Evolutionary conservation across 2,113 vertebrate genomes (phyloP), one percentile per base, ranked within the genome.

Genomic region (Tragelaphus buxtoni): DNA sequence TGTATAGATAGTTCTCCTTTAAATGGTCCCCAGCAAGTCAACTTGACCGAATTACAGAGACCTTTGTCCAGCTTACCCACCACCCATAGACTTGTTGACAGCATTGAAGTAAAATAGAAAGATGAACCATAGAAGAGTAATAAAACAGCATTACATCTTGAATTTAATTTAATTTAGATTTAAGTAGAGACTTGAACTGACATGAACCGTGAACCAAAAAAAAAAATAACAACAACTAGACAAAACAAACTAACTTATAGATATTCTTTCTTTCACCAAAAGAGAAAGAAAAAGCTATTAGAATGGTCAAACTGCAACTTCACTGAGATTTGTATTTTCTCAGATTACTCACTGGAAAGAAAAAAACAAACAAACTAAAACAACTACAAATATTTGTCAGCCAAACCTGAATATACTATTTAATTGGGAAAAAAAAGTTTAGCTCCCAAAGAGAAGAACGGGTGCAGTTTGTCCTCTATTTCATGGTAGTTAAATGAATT

Each of bases 101-200:
- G 56, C 69, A 55, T 74, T 96, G 76, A 97, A 74, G 47, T 88
- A 47, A 97, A 93, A 80, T 60, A 86, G 60, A 96, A 92, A 90
- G 94, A 72, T 87, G 72, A 87, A 53, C 45, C n/a, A 56, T 88
- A 13, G 72, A 93, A 85, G 51, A 96, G 32, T 35, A 97, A 69
- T 85, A 90, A 93, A 92, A 72, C 8, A 77, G 24, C n/a, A 58
- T 76, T 74, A 51, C 9, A 83, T 92, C 28, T 92, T 69, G 53
- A 83, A 93, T 95, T 92, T 81, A 94, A 91, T 76, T 96, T 92
- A 95, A 95, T 95, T 95, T 96, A 93, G 51, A 88, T 91, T 82
- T 97, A 87, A 84, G 58, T 84, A 60, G 76, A 39, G 69, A 88
- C 76, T 95, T 91, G 35, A 95, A 93, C 35, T 91, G 45, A 81